These are phyloP conservation scores for Crossocerus cetratus DNA, from an alignment of 2,888 invertebrate genomes.

Conservation along the genomic window DNA sequence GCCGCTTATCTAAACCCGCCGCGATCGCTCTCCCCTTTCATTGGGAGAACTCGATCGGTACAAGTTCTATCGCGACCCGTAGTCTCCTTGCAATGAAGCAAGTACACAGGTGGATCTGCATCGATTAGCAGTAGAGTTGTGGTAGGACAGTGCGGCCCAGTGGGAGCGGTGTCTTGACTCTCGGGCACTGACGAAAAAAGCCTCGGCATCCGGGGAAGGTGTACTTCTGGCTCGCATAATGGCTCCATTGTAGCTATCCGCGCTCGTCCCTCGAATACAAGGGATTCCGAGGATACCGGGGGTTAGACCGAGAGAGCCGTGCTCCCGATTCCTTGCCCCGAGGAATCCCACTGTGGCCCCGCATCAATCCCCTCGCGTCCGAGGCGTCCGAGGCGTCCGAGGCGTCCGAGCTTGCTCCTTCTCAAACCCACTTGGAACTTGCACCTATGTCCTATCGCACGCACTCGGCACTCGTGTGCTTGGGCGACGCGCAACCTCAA, in stretches of 20 bases:
- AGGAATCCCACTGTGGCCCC: constrained; percentile 1
- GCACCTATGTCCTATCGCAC: constrained; percentile 1
- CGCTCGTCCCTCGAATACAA: constrained; percentile 44
- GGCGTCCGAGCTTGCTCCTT: neutral
- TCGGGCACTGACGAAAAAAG: constrained; percentile 17
- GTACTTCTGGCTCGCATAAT: constrained; percentile 21
- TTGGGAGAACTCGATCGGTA: too few relatives aligned
- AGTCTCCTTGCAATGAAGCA: too few relatives aligned
- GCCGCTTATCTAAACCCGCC: too few relatives aligned
- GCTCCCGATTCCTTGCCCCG: neutral
- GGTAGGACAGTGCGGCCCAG: too few relatives aligned
- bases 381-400: too few relatives aligned
- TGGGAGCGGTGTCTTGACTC: neutral
- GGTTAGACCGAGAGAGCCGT: neutral
- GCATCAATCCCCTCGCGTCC: neutral
- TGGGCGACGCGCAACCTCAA: too few relatives aligned
- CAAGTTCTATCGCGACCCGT: too few relatives aligned
- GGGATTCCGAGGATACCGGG: constrained; percentile 51
- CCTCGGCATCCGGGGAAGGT: neutral
- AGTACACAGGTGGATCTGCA: too few relatives aligned
- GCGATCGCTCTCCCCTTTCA: too few relatives aligned
- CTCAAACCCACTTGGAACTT: constrained; percentile 18
- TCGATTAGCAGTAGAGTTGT: too few relatives aligned
- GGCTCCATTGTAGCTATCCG: constrained; percentile 49
- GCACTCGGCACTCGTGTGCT: too few relatives aligned